Evolutionary conservation across 2,797 vertebrate species (phyloP).

Genomic region (Siniperca undulata): DNA sequence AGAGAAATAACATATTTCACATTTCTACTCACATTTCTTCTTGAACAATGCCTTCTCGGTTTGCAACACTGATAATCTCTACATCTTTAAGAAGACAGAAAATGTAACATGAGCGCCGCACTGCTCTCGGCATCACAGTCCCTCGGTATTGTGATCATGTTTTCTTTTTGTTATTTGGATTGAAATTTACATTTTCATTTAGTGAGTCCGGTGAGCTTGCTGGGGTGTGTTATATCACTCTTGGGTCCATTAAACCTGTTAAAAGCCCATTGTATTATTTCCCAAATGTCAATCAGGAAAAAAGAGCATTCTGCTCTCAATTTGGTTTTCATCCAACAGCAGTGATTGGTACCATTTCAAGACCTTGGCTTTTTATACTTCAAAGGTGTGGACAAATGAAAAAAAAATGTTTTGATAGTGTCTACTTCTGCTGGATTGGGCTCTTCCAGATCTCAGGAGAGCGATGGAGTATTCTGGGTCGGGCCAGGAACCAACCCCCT

Average conservation of each 20-base stretch:
- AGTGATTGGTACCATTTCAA: constrained; percentile 59
- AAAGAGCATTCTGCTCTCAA: constrained; percentile 24
- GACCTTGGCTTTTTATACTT: constrained; percentile 54
- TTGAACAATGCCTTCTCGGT: constrained; percentile 14
- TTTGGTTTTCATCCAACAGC: constrained; percentile 69
- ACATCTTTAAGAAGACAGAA: constrained; percentile 16
- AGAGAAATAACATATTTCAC: constrained; percentile 44
- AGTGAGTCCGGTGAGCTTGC: constrained; percentile 29
- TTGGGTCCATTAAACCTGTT: constrained; percentile 67
- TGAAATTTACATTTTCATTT: constrained; percentile 70
- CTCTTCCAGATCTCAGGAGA: constrained; percentile 73
- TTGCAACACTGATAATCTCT: constrained; percentile 12
- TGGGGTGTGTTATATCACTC: constrained; percentile 58
- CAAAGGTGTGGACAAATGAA: constrained; percentile 62
- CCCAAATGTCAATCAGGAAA: constrained; percentile 68
- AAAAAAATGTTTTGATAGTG: constrained; percentile 47
- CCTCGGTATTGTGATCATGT: constrained; percentile 27
- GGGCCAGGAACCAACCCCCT: constrained; percentile 71
- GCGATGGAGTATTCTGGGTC: constrained; percentile 69
- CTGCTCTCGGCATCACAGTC: background rate
- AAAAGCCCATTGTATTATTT: constrained; percentile 73
- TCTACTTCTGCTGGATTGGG: constrained; percentile 58
- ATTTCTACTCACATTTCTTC: constrained; percentile 30
- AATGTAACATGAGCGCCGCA: background rate
- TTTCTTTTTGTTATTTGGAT: constrained; percentile 45